A percentile compares a stretch with the other conserved stretches of the same genome.
phyloP scores from a whole-genome alignment of 2,797 vertebrate genomes.

The Natrix natrix region DNA sequence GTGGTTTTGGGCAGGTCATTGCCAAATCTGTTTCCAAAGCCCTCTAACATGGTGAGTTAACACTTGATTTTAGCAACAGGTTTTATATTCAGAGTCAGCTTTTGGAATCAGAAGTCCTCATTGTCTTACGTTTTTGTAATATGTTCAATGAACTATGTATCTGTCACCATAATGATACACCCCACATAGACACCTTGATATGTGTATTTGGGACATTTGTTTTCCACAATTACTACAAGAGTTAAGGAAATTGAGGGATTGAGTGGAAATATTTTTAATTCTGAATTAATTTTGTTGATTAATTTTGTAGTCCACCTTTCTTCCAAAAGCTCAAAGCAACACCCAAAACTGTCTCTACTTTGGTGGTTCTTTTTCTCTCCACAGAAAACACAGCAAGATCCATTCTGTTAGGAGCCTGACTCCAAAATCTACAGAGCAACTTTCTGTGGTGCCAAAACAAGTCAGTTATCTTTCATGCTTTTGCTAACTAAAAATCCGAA shows the following conservation, averaged over 20 bases:
- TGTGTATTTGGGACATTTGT: background rate
- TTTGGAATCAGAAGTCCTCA: constrained; percentile 21
- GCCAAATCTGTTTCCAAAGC: background rate
- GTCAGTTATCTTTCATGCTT: constrained; percentile 74
- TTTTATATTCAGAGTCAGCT: constrained; percentile 26
- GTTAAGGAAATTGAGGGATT: background rate
- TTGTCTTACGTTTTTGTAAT: constrained; percentile 14
- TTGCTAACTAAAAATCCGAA: background rate
- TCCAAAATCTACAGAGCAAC: constrained; percentile 79
- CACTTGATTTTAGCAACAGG: background rate
- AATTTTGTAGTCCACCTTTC: background rate
- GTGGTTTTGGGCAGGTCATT: background rate
- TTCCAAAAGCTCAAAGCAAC: background rate
- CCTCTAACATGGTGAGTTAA: constrained; percentile 17
- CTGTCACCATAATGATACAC: background rate
- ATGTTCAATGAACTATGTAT: background rate
- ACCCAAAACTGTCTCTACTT: background rate
- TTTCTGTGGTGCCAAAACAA: constrained; percentile 89
- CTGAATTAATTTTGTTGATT: constrained; percentile 30
- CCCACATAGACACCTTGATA: background rate
- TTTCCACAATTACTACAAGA: background rate
- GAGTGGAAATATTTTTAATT: constrained; percentile 3
- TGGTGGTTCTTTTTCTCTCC: constrained; percentile 9
- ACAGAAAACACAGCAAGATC: constrained; percentile 96
- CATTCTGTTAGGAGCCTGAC: constrained; percentile 85